Percentiles rank a stretch among this genome's conserved stretches.
These are phyloP conservation scores for Turdus rufiventris DNA, from an alignment of 2,113 vertebrate genomes.

Conservation along the genomic window DNA sequence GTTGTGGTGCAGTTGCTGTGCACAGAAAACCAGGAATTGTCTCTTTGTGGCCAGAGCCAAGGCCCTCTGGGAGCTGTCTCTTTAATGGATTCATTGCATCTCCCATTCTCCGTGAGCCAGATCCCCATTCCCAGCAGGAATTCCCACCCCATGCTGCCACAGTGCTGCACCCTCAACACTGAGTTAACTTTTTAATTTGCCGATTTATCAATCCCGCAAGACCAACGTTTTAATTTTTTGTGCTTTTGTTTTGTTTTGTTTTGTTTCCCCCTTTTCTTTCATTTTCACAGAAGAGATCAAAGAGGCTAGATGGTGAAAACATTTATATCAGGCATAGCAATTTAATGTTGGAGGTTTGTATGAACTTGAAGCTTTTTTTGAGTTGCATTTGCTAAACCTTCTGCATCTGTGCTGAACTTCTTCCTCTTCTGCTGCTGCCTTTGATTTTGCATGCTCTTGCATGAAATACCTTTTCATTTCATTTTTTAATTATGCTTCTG, in stretches of 20 bases:
- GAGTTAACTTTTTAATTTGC: constrained; percentile 73
- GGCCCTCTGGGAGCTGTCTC: constrained; percentile 67
- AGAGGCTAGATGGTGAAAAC: constrained; percentile 99
- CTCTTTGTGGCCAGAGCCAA: neutral
- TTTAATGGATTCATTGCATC: constrained; percentile 64
- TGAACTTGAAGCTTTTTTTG: constrained; percentile 79
- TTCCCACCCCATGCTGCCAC: constrained; percentile 52
- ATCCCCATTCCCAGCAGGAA: constrained; percentile 12
- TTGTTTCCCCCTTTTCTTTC: constrained; percentile 72
- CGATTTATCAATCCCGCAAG: constrained; percentile 69
- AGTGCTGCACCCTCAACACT: constrained; percentile 61
- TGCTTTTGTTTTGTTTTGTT: constrained; percentile 65
- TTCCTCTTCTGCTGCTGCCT: constrained; percentile 61
- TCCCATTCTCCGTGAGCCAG: constrained; percentile 39
- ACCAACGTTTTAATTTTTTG: constrained; percentile 80
- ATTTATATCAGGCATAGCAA: constrained; percentile 99
- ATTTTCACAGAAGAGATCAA: constrained; percentile 97
- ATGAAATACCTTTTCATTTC: constrained; percentile 44
- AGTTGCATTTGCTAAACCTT: constrained; percentile 71
- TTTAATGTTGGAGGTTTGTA: constrained; percentile 99
- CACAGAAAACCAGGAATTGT: neutral
- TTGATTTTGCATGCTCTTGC: constrained; percentile 76
- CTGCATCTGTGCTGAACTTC: constrained; percentile 60
- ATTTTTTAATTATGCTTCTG: constrained; percentile 59
- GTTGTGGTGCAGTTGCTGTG: neutral